Evolutionary conservation across 1,140 invertebrate species (phyloP), one percentile per base, ranked within the genome.

Genomic region (Bombus consobrinus): DNA sequence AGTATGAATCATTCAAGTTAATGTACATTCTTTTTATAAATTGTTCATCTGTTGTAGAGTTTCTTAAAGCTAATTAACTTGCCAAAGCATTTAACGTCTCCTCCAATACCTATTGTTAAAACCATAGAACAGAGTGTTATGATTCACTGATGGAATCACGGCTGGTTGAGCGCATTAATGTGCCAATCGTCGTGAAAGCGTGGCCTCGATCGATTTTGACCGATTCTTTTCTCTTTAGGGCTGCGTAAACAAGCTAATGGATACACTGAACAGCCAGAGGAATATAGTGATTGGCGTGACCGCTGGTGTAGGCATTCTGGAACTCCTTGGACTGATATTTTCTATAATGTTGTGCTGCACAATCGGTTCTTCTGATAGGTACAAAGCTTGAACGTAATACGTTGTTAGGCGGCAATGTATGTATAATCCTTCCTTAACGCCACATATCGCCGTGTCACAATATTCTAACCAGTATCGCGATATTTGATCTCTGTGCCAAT

Each of bases 271-370:
- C 59, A 95, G 96, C 34, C 96, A 97, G 87, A 95, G 96, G 88
- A 95, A 96, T 57, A 95, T 97, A 64, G 95, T 98, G 62, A 95
- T 98, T 68, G 96, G 96, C 47, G 94, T 97, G 15, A 96, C 96
- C 0, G 96, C 97, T 77, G 96, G 96, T 37, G 95, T 98, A 69
- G 96, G 97, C 59, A 94, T 97, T 28, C 87, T 97, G 84, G 97
- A 98, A 95, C 93, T 98, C 71, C 92, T 98, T 43, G 97, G 97
- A 59, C 95, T 98, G 89, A 96, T 98, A 73, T 98, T 98, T 91
- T 97, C 97, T 3, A 95, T 98, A 91, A 96, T 98, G 87, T 95
- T 98, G 34, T 98, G 97, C 92, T 98, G 97, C 94, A 97, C 97
- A 43, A 97, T 98, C 85, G 96, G 96, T 87, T 96, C 96, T 83